Evolutionary conservation across 2,113 vertebrate genomes (phyloP), one percentile per base, ranked within the genome.

Genomic region (Verasper variegatus): DNA sequence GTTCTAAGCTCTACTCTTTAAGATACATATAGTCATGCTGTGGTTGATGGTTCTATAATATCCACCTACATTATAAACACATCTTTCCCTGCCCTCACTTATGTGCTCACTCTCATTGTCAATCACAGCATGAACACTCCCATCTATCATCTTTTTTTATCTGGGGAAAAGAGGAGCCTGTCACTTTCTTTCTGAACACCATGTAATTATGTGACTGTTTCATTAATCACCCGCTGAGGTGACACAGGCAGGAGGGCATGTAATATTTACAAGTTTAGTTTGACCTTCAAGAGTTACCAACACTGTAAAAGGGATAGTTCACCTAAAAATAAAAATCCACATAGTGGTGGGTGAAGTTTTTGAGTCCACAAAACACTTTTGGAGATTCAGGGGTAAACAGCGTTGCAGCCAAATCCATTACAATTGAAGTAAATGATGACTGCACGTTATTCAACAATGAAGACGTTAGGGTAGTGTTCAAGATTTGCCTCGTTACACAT

Each of bases 201-300:
- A 47, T 83, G 54, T 71, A 47, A 83, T 83, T 61, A 67, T 17
- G 63, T 79, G 26, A 72, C 47, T 7, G n/a, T 31, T 57, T 61
- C 5, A 58, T 37, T 57, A 37, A 14, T 59, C 63, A 51, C 62
- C 49, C 51, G 31, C 42, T 60, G 45, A 80, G 52, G 27, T 51
- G 49, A 26, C 37, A 42, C 20, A 21, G 52, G 11, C 40, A 14
- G 49, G 67, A 61, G 45, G 15, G 4, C 62, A 26, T 61, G 31
- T 23, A 47, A 57, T 51, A 60, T 49, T 13, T n/a, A 49, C 0
- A 57, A 5, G 40, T 70, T 27, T 5, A 51, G 26, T n/a, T n/a
- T 70, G 42, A 40, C 47, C 75, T 70, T 62, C 35, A 47, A 3
- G 24, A 45, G 55, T 65, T 52, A 18, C 7, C 3, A 17, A 2